Conservation (phyloP, 37 sponge, comb jelly and placozoan species). For the Lycopodina hypogea region DNA sequence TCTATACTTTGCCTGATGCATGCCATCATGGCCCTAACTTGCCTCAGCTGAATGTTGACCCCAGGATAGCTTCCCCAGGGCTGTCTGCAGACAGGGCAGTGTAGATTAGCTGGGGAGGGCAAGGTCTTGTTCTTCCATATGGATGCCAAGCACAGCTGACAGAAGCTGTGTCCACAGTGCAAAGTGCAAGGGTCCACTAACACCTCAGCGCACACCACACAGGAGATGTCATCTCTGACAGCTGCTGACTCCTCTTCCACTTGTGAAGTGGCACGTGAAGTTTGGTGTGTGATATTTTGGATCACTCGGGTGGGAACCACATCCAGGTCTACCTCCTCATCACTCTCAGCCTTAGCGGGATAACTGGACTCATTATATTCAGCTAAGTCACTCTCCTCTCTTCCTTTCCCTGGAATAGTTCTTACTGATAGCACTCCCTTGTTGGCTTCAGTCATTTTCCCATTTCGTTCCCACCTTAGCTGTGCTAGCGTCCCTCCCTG, state of each 20-base stretch:
- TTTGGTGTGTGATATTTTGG: neutral
- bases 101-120: neutral
- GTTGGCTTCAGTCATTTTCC: neutral
- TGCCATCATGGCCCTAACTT: neutral
- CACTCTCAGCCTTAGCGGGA: conserved; percentile 35
- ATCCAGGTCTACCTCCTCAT: conserved; percentile 7
- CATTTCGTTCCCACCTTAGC: too few species aligned
- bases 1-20: too few species aligned
- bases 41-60: conserved; percentile 70
- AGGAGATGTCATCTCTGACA: conserved; percentile 20
- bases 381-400: neutral
- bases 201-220: conserved; percentile 45
- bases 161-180: conserved; percentile 80
- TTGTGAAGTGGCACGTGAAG: neutral
- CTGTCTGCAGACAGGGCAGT: conserved; percentile 64
- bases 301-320: neutral
- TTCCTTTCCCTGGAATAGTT: neutral
- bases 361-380: conserved; percentile 32
- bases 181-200: conserved; percentile 62
- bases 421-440: neutral
- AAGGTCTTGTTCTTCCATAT: conserved; percentile 39
- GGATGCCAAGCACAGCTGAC: conserved; percentile 65
- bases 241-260: neutral
- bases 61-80: conserved; percentile 60
- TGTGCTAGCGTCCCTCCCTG: too few species aligned